Evolutionary conservation across 2,797 vertebrate species (phyloP), one percentile per base, ranked within the genome.

Genomic region (Mergus octosetaceus): DNA sequence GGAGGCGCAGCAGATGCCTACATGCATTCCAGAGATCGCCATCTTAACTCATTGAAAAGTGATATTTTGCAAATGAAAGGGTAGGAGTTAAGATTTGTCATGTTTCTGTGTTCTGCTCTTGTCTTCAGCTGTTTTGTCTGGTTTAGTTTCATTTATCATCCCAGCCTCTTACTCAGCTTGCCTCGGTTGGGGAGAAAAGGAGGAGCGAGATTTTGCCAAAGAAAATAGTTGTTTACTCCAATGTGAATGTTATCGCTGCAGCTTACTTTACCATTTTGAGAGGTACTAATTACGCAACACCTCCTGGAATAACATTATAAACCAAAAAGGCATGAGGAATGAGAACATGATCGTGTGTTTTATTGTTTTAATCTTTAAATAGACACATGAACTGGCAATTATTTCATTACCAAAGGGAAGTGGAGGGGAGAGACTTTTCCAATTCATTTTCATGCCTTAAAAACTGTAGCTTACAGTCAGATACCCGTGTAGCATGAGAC

Each of bases 351-450:
- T 82, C 0, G 0, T 81, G 28, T 82, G 39, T 38, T 62, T 90
- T 87, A 68, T 68, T 92, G 57, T 91, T 92, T 95, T 85, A 80
- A 22, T 70, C 51, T 78, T 93, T 78, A 66, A 78, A 68, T 32
- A 85, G 4, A 32, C 17, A 41, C 51, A 39, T 0, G 4, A 51
- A 74, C 36, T 74, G 36, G 32, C 24, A 45, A 8, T 91, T 93
- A 49, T 11, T 90, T 82, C 36, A 34, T 64, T 89, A 47, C 18
- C 30, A 53, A 56, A 66, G 43, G 57, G 71, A 90, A 4, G 10
- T 53, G 38, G 43, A 83, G 13, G 20, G 72, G 62, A 12, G 18
- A 80, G 61, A 41, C 27, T 87, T 53, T 19, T 47, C 0, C 8
- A 11, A 4, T 82, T 68, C 1, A 5, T 82, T 91, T 79, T 66